A percentile compares a stretch with the other conserved stretches of the same genome.
phyloP scores from a whole-genome alignment of 1,140 invertebrate genomes.

The Bactericera cockerelli region DNA sequence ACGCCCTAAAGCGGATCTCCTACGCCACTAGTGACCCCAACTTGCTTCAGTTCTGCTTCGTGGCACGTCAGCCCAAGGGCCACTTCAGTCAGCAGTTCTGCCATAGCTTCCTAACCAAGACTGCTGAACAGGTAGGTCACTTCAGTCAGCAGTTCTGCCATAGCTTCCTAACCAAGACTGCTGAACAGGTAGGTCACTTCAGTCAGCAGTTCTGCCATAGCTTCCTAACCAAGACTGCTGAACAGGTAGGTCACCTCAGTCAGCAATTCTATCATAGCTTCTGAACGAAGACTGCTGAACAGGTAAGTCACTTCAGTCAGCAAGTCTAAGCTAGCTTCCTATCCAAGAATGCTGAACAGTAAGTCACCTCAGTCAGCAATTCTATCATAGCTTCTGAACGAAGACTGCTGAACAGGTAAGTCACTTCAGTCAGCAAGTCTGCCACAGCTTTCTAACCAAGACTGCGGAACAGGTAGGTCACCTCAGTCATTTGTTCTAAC shows the following conservation, averaged over 20 bases:
- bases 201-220: conserved; percentile 68
- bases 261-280: conserved; percentile 73
- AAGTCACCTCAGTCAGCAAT: conserved; percentile 10
- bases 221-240: conserved; percentile 55
- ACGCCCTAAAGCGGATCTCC: conserved; percentile 68
- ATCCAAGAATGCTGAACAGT: not conserved
- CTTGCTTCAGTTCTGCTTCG: conserved; percentile 63
- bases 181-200: conserved; percentile 59
- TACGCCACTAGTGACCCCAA: conserved; percentile 73
- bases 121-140: conserved; percentile 57
- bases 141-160: conserved; percentile 67
- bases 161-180: conserved; percentile 57
- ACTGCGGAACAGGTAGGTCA: conserved; percentile 54
- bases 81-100: conserved; percentile 62
- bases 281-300: conserved; percentile 53
- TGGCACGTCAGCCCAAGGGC: conserved; percentile 61
- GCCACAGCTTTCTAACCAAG: conserved; percentile 64
- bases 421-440: conserved; percentile 59
- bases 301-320: conserved; percentile 38
- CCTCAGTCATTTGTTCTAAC: not conserved
- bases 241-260: conserved; percentile 58
- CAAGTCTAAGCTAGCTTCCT: not conserved
- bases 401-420: conserved; percentile 59
- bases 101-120: conserved; percentile 63
- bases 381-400: conserved; percentile 32